Evolutionary conservation across 2,797 vertebrate species (phyloP), one percentile per base, ranked within the genome.

Genomic region (Helicolenus hilgendorfi): DNA sequence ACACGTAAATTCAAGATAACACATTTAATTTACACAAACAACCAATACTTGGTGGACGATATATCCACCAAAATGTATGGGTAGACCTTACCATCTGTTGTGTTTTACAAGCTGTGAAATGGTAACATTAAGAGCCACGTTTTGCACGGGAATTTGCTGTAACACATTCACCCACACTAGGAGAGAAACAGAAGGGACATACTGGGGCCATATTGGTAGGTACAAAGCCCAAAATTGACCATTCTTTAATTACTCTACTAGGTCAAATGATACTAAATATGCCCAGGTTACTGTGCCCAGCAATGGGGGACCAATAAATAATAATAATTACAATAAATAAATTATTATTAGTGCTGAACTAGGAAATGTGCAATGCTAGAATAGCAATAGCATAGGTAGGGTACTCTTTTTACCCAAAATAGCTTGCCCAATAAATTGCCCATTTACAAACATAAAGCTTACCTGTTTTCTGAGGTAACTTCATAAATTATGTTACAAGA

Each of bases 161-260:
- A 70, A 85, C 68, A 83, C 49, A 29, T 63, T 58, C 29, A 41
- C 22, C 20, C 70, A 55, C 53, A 77, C 60, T 64, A 63, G 27
- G 67, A 85, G 60, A 86, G 62, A 83, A 86, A 79, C 31, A 77
- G 87, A 85, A 91, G 82, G 76, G 81, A 63, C 84, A 82, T 36
- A 35, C 2, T 20, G 31, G 45, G 24, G 56, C 49, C 0, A 10
- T 67, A 9, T 58, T 5, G 74, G 38, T 74, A 9, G 20, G 56
- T 7, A 83, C 36, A 80, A 72, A 71, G 33, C 27, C 14, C 1
- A 71, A 70, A 49, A 77, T 35, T 0, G 26, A 73, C 29, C 83
- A 26, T 73, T 18, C 5, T 56, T 71, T 6, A 33, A 53, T 72
- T 35, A 33, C 13, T 75, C 22, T 58, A 35, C 55, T 9, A 69